Conservation (phyloP, 2,888 invertebrate species). For the Bugulina stolonifera region DNA sequence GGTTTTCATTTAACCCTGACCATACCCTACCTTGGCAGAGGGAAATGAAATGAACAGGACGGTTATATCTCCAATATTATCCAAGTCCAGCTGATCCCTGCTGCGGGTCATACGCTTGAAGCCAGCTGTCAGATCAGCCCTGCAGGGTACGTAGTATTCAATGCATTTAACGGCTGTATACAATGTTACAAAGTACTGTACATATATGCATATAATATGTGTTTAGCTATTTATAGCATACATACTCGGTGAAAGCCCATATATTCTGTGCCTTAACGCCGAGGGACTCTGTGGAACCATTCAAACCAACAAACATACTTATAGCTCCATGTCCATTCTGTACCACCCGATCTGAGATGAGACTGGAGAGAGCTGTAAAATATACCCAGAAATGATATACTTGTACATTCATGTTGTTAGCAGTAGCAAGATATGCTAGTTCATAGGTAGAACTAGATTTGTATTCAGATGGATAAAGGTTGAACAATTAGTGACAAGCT, state of each 20-base stretch:
- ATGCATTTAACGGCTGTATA: background rate
- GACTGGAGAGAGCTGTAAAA: constrained; percentile 36
- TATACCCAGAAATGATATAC: too few relatives aligned
- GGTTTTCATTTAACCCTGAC: too few relatives aligned
- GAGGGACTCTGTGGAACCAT: constrained; percentile 41
- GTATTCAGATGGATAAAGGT: too few relatives aligned
- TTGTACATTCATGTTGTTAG: too few relatives aligned
- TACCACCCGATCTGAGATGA: constrained; percentile 30
- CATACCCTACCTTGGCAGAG: constrained; percentile 50
- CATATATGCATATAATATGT: background rate
- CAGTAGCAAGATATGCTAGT: too few relatives aligned
- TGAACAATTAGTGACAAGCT: too few relatives aligned
- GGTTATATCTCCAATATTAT: constrained; percentile 41
- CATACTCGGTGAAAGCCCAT: constrained; percentile 45
- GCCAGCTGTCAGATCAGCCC: background rate
- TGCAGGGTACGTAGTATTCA: background rate
- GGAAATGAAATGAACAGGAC: constrained; percentile 51
- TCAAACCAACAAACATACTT: constrained; percentile 45
- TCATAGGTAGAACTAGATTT: too few relatives aligned
- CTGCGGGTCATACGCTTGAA: constrained; percentile 33
- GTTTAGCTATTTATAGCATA: background rate
- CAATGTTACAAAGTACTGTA: background rate
- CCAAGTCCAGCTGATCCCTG: constrained; percentile 39
- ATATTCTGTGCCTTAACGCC: constrained; percentile 42
- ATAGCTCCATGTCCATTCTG: constrained; percentile 37